Evolutionary conservation across 2,113 vertebrate species (phyloP).

Genomic region (Phycodurus eques): DNA sequence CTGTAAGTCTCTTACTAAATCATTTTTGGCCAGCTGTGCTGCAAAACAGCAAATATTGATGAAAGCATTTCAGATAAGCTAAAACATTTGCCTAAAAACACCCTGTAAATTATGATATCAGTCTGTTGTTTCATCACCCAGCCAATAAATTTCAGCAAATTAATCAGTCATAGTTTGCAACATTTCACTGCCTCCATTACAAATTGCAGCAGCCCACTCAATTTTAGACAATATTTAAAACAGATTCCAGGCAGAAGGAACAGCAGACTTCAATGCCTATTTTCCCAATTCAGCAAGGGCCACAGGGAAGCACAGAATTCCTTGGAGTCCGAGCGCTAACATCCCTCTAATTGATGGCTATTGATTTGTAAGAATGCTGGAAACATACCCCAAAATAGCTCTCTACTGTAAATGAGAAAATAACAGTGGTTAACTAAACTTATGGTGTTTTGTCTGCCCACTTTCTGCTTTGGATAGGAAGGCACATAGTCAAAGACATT

Average conservation of each 20-base stretch:
- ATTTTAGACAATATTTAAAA: not conserved
- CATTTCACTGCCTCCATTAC: not conserved
- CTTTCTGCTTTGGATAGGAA: not conserved
- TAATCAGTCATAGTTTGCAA: not conserved
- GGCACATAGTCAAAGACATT: not conserved
- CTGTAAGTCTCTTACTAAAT: not conserved
- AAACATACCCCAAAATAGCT: conserved; percentile 8
- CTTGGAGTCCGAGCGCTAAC: conserved; percentile 7
- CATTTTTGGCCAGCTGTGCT: not conserved
- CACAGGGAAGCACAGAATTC: not conserved
- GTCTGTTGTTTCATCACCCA: not conserved
- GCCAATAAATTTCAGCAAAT: not conserved
- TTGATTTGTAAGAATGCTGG: conserved; percentile 11
- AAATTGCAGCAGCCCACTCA: not conserved
- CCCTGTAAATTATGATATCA: no score
- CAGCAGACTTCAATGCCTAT: conserved; percentile 3
- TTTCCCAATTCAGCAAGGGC: conserved; percentile 1
- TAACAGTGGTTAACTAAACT: conserved; percentile 5
- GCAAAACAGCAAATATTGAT: not conserved
- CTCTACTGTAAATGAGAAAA: not conserved
- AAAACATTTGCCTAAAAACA: not conserved
- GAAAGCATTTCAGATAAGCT: not conserved
- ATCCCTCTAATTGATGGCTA: conserved; percentile 10
- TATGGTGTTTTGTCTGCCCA: conserved; percentile 5
- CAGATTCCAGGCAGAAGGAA: conserved; percentile 8